phyloP scores from a whole-genome alignment of 2,888 invertebrate species.

The Serripes groenlandicus region DNA sequence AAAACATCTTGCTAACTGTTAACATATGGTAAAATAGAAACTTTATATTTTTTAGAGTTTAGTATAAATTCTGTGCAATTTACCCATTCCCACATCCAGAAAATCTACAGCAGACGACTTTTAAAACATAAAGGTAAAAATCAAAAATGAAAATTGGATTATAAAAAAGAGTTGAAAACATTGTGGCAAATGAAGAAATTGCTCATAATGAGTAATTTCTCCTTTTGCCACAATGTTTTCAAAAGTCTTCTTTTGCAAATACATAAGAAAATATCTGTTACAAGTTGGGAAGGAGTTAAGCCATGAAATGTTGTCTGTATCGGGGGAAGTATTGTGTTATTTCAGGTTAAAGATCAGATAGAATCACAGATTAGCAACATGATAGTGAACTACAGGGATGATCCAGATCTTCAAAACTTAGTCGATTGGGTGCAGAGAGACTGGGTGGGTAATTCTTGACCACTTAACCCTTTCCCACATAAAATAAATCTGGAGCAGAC shows the following conservation, averaged over 20 bases:
- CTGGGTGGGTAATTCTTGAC: constrained; percentile 91
- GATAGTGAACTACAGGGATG: constrained; percentile 98
- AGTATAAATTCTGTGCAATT: no score
- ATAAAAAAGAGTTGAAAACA: not conserved
- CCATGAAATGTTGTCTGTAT: no score
- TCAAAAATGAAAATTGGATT: no score
- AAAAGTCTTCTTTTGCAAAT: not conserved
- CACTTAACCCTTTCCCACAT: not conserved
- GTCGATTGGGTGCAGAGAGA: constrained; percentile 99
- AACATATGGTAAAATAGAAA: no score
- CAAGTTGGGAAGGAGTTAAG: no score
- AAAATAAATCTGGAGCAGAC: not conserved
- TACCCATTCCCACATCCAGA: no score
- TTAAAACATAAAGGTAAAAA: not conserved
- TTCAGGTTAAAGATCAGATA: constrained; percentile 94
- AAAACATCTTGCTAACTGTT: no score
- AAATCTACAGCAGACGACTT: no score
- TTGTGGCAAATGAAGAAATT: not conserved
- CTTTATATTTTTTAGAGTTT: no score
- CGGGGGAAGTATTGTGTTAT: no score
- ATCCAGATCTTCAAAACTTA: constrained; percentile 98
- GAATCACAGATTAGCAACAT: constrained; percentile 83
- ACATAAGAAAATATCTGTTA: not conserved
- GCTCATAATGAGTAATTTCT: not conserved
- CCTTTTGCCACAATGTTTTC: not conserved